Base-by-base conservation (phyloP, 2,797 vertebrate genomes). In the Gobio occitaniae region DNA sequence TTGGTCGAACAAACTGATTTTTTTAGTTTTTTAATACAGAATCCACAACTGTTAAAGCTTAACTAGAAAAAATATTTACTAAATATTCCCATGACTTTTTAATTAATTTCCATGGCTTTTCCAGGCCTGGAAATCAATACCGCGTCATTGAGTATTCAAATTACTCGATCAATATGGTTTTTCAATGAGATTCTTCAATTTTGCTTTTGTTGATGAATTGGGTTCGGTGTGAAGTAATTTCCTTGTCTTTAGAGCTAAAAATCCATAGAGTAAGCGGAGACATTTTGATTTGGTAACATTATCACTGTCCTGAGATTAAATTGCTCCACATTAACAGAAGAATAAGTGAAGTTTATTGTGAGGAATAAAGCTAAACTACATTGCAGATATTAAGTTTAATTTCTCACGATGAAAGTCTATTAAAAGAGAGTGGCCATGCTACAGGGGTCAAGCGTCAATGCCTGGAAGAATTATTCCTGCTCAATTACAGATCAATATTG, bases 401-500 rank as follows among this genome's bases (percentile, higher is more conserved):
- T 78, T 78, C 66, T 76, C 32, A 59, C n/a, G 2, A 74, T 66
- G 41, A 86, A 78, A 41, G 65, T 17, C 59, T 61, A 47, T 54
- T 81, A 17, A 82, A 89, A 83, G 25, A 29, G 21, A 86, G 65
- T 0, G 48, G 47, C 54, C 5, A 63, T 95, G 94, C 95, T 94
- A 93, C 91, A 90, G 92, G 93, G 94, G 94, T 95, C 93, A 95
- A 93, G 93, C 94, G 95, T 96, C 94, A 96, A 96, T 95, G 95
- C 95, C 93, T 95, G 95, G 95, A 93, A 95, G 93, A 96, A 96
- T 96, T 96, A 96, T 95, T 96, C 94, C 93, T 93, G 93, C 94
- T 95, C 95, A 94, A 95, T 96, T 93, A 94, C 93, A 95, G 95
- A 97, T 97, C 96, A 93, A 97, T 97, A 96, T 92, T 89, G 93